These are phyloP conservation scores for Nasonia longicornis DNA, from an alignment of 1,140 invertebrate genomes.

Conservation along the genomic window DNA sequence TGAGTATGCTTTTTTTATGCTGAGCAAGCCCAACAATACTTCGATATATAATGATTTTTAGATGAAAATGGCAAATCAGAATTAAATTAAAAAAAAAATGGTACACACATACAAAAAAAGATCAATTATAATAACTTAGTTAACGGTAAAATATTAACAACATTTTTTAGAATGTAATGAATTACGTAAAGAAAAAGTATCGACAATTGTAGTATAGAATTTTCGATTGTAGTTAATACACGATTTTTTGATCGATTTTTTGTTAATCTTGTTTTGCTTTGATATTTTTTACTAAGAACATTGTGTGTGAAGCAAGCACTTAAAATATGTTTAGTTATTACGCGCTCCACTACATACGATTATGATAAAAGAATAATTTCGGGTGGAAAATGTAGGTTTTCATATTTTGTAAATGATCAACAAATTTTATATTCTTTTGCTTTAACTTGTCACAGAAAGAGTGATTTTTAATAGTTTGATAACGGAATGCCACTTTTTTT, in stretches of 20 bases:
- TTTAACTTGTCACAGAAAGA: not conserved
- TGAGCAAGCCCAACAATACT: not conserved
- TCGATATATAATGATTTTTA: not conserved
- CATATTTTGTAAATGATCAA: not conserved
- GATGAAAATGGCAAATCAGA: not conserved
- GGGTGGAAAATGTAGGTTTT: not conserved
- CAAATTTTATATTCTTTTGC: not conserved
- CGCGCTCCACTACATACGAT: not conserved
- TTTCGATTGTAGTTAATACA: constrained; percentile 4
- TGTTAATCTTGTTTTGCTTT: not conserved
- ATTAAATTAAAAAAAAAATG: not conserved
- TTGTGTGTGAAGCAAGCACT: constrained; percentile 2
- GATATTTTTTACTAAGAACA: not conserved
- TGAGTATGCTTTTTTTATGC: not conserved
- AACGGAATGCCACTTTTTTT: not conserved
- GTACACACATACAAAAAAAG: not conserved
- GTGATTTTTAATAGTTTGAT: not conserved
- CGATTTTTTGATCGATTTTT: not conserved
- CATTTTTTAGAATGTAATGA: not conserved
- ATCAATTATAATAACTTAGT: not conserved
- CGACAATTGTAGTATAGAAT: not conserved
- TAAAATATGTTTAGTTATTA: constrained; percentile 1
- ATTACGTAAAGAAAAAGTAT: not conserved
- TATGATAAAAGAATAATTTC: not conserved
- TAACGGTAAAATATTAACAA: not conserved